Conservation (phyloP, 2,113 vertebrate genomes). For the Myxocyprinus asiaticus region DNA sequence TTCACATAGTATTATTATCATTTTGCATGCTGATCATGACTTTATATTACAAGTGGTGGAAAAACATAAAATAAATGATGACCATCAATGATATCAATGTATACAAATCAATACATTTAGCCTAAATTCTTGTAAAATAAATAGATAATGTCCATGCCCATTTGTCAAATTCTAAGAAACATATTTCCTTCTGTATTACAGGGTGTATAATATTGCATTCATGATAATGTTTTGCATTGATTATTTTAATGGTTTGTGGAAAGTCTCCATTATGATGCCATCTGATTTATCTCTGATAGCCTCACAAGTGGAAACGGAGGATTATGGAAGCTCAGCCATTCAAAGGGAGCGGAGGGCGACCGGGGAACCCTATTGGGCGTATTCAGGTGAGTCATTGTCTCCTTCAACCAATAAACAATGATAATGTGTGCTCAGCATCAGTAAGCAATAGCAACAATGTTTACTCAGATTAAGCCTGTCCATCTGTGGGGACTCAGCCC, state of each 20-base stretch:
- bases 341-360: constrained; percentile 87
- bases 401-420: constrained; percentile 19
- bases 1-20: too few species aligned
- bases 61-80: too few species aligned
- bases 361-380: constrained; percentile 93
- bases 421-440: background rate
- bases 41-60: too few species aligned
- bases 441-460: constrained; percentile 35
- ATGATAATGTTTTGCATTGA: background rate
- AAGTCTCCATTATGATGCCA: background rate
- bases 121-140: too few species aligned
- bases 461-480: constrained; percentile 17
- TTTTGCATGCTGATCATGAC: too few species aligned
- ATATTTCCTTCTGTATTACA: too few species aligned
- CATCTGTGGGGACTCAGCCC: constrained; percentile 6
- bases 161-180: too few species aligned
- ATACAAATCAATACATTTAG: too few species aligned
- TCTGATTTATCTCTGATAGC: constrained; percentile 69
- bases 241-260: background rate
- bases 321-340: constrained; percentile 78
- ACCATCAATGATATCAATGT: too few species aligned
- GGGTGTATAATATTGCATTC: background rate
- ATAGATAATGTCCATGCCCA: too few species aligned
- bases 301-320: constrained; percentile 75
- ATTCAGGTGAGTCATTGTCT: constrained; percentile 83